Conservation (phyloP, 2,113 vertebrate species). For the pig (Sus scrofa) region DNA sequence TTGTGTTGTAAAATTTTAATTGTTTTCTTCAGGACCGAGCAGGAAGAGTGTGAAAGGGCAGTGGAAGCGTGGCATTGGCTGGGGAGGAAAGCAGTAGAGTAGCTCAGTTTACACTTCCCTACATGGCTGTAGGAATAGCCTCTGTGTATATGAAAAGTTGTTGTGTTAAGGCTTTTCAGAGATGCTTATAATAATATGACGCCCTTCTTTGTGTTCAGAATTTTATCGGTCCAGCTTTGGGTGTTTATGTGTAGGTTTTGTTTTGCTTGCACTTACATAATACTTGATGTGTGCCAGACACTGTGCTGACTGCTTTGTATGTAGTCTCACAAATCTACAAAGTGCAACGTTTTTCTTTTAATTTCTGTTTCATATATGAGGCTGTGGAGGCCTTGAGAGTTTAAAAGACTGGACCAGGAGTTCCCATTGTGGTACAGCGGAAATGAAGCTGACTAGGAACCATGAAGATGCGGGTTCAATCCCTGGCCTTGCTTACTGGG, state of each 20-base stretch:
- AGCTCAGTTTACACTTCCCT: not conserved
- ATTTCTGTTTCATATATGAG: not conserved
- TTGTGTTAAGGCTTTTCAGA: not conserved
- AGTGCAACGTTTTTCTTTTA: not conserved
- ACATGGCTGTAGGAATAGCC: not conserved
- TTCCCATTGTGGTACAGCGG: too few species aligned
- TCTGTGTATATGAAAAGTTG: not conserved
- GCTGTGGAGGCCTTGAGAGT: not conserved
- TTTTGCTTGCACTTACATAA: not conserved
- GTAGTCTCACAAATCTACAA: not conserved
- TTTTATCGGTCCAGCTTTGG: not conserved
- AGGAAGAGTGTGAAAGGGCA: not conserved
- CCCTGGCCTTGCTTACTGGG: too few species aligned
- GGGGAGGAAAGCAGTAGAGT: not conserved
- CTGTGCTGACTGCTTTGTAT: not conserved
- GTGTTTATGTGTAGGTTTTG: not conserved
- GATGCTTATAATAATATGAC: not conserved
- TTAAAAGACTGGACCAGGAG: not conserved
- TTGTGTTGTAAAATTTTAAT: not conserved
- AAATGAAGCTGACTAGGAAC: too few species aligned
- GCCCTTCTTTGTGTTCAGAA: not conserved
- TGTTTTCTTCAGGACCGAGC: not conserved
- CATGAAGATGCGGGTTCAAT: too few species aligned
- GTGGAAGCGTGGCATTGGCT: rapidly evolving
- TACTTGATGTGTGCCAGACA: not conserved